Percentiles rank a stretch among this genome's conserved stretches.
Evolutionary conservation across 1,140 invertebrate species (phyloP).

Genomic region (Rhyacophila brunnea): DNA sequence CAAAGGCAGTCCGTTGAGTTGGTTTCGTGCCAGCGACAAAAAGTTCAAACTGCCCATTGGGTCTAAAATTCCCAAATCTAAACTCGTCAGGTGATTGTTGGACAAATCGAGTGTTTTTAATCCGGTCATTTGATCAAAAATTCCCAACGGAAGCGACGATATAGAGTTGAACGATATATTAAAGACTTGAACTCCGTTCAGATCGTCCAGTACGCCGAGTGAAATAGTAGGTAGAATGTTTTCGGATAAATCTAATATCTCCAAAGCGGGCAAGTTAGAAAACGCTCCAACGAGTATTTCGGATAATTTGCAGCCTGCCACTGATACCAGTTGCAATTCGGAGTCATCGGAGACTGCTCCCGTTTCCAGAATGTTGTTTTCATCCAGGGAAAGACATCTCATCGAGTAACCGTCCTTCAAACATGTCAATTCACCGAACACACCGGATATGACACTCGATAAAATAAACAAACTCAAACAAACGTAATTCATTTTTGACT

Average conservation of each 20-base stretch:
- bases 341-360: slow-evolving; percentile 18
- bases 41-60: neutral
- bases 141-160: slow-evolving; percentile 7
- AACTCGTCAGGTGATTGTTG: slow-evolving; percentile 13
- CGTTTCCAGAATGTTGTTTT: slow-evolving; percentile 8
- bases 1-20: slow-evolving; percentile 8
- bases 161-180: slow-evolving; percentile 23
- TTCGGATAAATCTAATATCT: slow-evolving; percentile 20
- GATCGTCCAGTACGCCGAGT: slow-evolving; percentile 15
- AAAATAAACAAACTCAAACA: too few species aligned
- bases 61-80: slow-evolving; percentile 20
- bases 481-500: too few species aligned
- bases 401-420: too few species aligned
- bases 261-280: slow-evolving; percentile 8
- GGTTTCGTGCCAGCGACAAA: slow-evolving; percentile 14
- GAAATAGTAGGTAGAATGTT: slow-evolving; percentile 6
- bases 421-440: too few species aligned
- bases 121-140: slow-evolving; percentile 19
- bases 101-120: slow-evolving; percentile 25
- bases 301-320: slow-evolving; percentile 13
- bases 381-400: neutral
- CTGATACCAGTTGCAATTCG: neutral
- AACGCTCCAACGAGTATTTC: slow-evolving; percentile 14
- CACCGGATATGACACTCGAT: too few species aligned
- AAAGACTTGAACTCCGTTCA: slow-evolving; percentile 14